Percentiles rank a stretch among this genome's conserved stretches.
Conservation (phyloP, 2,888 invertebrate genomes). For the Slavum lentiscoides region DNA sequence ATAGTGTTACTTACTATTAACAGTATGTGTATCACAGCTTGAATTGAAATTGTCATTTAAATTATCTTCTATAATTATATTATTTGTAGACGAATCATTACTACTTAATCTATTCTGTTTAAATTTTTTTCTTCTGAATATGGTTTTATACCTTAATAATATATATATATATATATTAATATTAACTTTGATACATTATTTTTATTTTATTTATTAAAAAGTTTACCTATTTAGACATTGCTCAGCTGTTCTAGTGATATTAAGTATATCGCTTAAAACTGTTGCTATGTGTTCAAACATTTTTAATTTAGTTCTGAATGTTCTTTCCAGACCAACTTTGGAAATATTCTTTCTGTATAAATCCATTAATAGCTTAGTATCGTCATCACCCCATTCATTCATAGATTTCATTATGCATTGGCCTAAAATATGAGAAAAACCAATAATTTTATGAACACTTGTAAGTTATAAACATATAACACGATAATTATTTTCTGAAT, state of each 20-base stretch:
- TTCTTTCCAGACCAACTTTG: slow-evolving; percentile 45
- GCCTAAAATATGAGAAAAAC: neutral
- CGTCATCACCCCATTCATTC: slow-evolving; percentile 42
- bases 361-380: slow-evolving; percentile 42
- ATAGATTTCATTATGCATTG: slow-evolving; percentile 1
- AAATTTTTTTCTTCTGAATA: slow-evolving; percentile 43
- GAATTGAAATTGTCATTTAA: slow-evolving; percentile 20
- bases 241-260: slow-evolving; percentile 43
- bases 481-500: neutral
- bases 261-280: slow-evolving; percentile 4
- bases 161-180: neutral
- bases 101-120: slow-evolving; percentile 8
- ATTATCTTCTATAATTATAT: slow-evolving; percentile 26
- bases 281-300: slow-evolving; percentile 47
- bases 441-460: neutral
- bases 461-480: too few relatives aligned
- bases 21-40: slow-evolving; percentile 24
- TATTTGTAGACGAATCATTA: slow-evolving; percentile 4
- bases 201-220: neutral
- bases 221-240: slow-evolving; percentile 41
- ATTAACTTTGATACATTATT: neutral
- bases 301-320: slow-evolving; percentile 48
- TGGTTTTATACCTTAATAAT: slow-evolving; percentile 32
- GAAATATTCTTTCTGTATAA: slow-evolving; percentile 43
- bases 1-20: neutral